phyloP scores from a whole-genome alignment of 2,113 vertebrate genomes.

The Corynorhinus townsendii region DNA sequence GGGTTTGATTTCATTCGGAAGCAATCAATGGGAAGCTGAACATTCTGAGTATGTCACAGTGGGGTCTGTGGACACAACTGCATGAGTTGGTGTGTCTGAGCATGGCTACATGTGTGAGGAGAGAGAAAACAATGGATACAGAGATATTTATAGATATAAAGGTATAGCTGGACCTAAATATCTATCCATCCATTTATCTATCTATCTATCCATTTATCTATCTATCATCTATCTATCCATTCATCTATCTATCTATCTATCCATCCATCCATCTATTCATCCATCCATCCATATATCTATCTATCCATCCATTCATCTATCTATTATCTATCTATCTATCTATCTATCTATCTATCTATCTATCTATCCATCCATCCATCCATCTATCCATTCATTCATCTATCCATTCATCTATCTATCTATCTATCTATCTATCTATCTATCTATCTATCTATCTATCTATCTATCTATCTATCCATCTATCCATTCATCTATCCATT shows the following conservation, averaged over 20 bases:
- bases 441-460: not conserved
- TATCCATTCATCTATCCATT: not conserved
- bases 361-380: not conserved
- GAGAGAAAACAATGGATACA: not conserved
- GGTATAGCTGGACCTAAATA: not conserved
- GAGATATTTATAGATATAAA: not conserved
- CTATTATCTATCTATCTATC: not conserved
- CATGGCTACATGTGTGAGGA: not conserved
- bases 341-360: not conserved
- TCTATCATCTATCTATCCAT: not conserved
- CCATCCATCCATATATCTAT: not conserved
- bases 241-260: not conserved
- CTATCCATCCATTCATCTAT: fast-evolving
- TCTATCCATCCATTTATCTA: not conserved
- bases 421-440: not conserved
- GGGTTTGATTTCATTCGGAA: not conserved
- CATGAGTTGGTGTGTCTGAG: fast-evolving
- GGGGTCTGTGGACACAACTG: not conserved
- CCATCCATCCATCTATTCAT: fast-evolving
- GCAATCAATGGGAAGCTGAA: not conserved
- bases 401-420: fast-evolving
- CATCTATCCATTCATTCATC: not conserved
- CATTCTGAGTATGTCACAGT: not conserved
- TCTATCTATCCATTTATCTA: fast-evolving
- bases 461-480: not conserved